Evolutionary conservation across 1,140 invertebrate species (phyloP).

Genomic region (Brachionus rubens): DNA sequence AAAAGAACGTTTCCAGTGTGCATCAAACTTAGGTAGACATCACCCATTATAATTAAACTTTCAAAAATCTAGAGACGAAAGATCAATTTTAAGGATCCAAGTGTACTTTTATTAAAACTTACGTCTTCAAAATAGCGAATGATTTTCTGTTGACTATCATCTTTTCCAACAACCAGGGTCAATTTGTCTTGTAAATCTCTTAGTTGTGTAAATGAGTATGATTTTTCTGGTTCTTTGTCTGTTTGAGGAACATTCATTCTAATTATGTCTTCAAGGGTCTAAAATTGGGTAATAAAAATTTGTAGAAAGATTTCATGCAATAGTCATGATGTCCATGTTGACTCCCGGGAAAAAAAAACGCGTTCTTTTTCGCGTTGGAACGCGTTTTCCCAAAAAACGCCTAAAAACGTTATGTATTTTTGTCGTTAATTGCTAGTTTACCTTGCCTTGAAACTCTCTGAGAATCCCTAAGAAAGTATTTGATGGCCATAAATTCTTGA

Average conservation of each 20-base stretch:
- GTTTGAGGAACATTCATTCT: conserved; percentile 47
- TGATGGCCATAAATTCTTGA: too few species aligned
- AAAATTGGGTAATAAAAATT: background rate
- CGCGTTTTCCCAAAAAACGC: too few species aligned
- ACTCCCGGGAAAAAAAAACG: too few species aligned
- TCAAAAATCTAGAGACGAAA: conserved; percentile 52
- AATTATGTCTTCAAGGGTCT: conserved; percentile 47
- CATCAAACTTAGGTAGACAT: conserved; percentile 52
- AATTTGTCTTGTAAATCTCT: conserved; percentile 55
- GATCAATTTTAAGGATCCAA: background rate
- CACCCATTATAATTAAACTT: conserved; percentile 51
- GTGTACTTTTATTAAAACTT: conserved; percentile 25
- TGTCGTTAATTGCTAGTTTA: too few species aligned
- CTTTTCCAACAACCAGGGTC: conserved; percentile 56
- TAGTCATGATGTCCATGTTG: too few species aligned
- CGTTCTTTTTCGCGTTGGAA: too few species aligned
- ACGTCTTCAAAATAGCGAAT: conserved; percentile 53
- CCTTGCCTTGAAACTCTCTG: too few species aligned
- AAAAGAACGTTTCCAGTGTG: conserved; percentile 53
- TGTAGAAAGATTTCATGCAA: too few species aligned
- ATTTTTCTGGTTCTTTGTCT: conserved; percentile 1
- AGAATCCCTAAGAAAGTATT: too few species aligned
- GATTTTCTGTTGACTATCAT: conserved; percentile 51
- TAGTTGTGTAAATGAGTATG: conserved; percentile 49
- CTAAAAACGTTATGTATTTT: too few species aligned